A percentile compares a stretch with the other conserved stretches of the same genome.
Conservation (phyloP, 2,797 vertebrate genomes). For the Notamacropus eugenii region DNA sequence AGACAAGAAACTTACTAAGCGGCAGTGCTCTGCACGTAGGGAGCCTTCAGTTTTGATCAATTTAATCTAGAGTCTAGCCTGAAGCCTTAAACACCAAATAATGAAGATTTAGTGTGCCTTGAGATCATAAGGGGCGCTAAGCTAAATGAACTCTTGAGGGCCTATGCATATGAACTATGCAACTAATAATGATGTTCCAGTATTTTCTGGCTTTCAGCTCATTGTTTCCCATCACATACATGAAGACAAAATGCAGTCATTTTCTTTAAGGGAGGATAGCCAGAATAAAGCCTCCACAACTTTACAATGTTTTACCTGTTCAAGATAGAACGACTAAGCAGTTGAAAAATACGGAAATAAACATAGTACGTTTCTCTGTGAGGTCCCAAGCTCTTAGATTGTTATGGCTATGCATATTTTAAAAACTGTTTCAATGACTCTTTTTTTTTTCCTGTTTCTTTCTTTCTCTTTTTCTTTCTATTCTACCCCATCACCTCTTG, state of each 20-base stretch:
- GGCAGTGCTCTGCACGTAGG: background rate
- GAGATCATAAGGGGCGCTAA: background rate
- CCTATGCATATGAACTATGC: background rate
- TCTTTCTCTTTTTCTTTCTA: too few species aligned
- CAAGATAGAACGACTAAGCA: background rate
- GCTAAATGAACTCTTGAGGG: background rate
- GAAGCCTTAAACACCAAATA: background rate
- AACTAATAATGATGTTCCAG: background rate
- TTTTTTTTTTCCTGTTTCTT: too few species aligned
- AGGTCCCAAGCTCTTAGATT: slow-evolving; percentile 26
- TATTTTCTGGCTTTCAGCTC: background rate
- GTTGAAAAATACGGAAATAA: slow-evolving; percentile 9
- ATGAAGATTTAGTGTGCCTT: background rate
- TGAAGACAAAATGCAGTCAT: background rate
- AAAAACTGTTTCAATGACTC: too few species aligned
- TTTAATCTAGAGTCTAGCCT: background rate
- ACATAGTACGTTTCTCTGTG: slow-evolving; percentile 27
- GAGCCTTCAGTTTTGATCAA: background rate
- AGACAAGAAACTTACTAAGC: background rate
- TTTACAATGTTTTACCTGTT: background rate
- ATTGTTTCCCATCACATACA: background rate
- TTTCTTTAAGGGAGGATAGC: background rate
- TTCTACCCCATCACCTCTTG: too few species aligned
- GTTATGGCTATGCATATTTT: background rate
- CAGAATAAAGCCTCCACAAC: background rate